These are phyloP conservation scores for Scolopax mira DNA, from an alignment of 2,113 vertebrate species.

Conservation along the genomic window DNA sequence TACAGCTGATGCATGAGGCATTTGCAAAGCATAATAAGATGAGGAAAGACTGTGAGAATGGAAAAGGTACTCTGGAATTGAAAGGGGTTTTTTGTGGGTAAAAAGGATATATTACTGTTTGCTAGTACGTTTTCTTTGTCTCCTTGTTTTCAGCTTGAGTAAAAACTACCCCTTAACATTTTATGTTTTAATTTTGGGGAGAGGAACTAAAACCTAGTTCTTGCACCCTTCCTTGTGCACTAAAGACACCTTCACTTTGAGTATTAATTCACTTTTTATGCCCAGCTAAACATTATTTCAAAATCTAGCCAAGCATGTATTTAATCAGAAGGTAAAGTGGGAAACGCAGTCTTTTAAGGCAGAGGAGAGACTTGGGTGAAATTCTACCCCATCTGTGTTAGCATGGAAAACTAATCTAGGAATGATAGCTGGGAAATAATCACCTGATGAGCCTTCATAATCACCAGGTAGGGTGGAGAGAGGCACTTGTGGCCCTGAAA, in stretches of 20 bases:
- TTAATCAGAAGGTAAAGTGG: too few relatives aligned
- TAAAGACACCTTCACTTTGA: not conserved
- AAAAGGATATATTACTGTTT: not conserved
- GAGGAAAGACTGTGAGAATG: constrained; percentile 90
- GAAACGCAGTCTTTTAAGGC: not conserved
- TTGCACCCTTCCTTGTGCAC: not conserved
- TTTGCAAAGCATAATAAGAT: constrained; percentile 89
- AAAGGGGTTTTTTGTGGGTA: not conserved
- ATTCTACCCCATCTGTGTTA: not conserved
- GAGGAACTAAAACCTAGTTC: not conserved
- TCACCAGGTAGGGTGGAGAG: not conserved
- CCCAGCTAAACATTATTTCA: not conserved
- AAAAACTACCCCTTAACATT: not conserved
- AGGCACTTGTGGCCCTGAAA: not conserved
- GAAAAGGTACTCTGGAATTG: constrained; percentile 78
- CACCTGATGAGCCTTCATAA: not conserved
- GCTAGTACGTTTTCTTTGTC: not conserved
- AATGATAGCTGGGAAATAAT: not conserved
- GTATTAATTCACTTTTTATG: not conserved
- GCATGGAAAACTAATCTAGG: not conserved
- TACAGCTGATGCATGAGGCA: constrained; percentile 81
- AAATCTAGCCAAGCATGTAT: too few relatives aligned
- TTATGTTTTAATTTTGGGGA: not conserved
- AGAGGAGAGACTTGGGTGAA: not conserved
- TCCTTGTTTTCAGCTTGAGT: not conserved